Conservation (phyloP, 2,797 vertebrate species). For the Dicrostonyx torquatus region DNA sequence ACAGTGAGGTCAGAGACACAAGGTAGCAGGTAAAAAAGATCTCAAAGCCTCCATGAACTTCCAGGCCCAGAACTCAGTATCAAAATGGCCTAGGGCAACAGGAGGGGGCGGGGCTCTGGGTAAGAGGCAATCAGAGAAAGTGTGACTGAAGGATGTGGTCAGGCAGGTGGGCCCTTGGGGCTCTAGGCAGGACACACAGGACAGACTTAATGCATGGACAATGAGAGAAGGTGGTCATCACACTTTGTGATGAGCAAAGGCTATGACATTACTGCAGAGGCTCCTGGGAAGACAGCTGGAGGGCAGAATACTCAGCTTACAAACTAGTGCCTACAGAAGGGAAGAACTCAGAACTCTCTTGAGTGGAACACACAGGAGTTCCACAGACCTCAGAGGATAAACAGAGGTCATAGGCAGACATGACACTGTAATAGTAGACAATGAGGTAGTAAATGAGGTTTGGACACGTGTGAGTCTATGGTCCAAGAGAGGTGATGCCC, state of each 20-base stretch:
- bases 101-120: background rate
- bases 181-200: background rate
- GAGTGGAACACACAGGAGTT: background rate
- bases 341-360: background rate
- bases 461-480: background rate
- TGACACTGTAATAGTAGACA: background rate
- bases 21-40: background rate
- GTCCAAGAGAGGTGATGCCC: background rate
- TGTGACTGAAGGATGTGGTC: background rate
- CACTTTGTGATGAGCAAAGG: background rate
- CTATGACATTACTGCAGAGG: background rate
- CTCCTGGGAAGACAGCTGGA: background rate
- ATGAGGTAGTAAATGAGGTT: too few species aligned
- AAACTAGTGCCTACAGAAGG: background rate
- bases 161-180: background rate
- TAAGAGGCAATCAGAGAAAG: background rate
- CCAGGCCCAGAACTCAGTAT: too few species aligned
- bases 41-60: too few species aligned
- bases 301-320: background rate
- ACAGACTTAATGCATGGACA: too few species aligned
- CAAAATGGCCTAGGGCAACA: accelerated
- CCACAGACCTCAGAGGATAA: background rate
- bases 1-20: background rate
- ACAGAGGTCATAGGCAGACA: background rate
- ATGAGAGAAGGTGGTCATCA: background rate